These are phyloP conservation scores for Limanda limanda DNA, from an alignment of 2,113 vertebrate genomes.

Conservation along the genomic window DNA sequence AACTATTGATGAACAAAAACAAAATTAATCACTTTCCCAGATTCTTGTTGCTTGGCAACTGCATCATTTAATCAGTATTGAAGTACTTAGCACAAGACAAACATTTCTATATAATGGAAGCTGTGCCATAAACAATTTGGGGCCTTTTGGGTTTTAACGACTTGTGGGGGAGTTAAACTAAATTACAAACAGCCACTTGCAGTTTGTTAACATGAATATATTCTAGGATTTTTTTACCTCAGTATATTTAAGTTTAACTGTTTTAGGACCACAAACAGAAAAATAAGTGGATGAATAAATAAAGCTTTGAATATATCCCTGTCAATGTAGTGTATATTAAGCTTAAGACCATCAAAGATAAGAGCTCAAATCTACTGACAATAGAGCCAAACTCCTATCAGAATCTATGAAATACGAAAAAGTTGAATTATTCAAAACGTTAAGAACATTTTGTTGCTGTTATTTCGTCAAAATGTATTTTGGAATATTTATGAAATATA, in stretches of 20 bases:
- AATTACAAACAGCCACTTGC: too few relatives aligned
- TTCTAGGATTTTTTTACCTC: not conserved
- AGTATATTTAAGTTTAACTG: not conserved
- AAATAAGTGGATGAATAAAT: not conserved
- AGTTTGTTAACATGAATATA: not conserved
- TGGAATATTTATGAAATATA: not conserved
- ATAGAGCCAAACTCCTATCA: too few relatives aligned
- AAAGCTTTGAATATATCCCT: not conserved
- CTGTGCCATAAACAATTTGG: too few relatives aligned
- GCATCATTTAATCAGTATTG: not conserved
- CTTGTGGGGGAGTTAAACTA: not conserved
- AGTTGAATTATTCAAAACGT: too few relatives aligned
- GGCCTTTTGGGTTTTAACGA: not conserved
- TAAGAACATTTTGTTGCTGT: too few relatives aligned
- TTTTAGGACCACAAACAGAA: not conserved
- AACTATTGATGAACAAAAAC: not conserved
- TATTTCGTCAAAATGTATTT: too few relatives aligned
- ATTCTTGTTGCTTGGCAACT: conserved; percentile 30
- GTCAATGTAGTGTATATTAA: too few relatives aligned
- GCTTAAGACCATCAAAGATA: too few relatives aligned
- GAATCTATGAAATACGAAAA: too few relatives aligned
- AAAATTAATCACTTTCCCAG: not conserved
- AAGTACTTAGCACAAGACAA: not conserved
- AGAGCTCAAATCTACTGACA: too few relatives aligned
- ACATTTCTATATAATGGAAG: not conserved